Evolutionary conservation across 2,888 invertebrate species (phyloP).

Genomic region (Phyto melanocephala): DNA sequence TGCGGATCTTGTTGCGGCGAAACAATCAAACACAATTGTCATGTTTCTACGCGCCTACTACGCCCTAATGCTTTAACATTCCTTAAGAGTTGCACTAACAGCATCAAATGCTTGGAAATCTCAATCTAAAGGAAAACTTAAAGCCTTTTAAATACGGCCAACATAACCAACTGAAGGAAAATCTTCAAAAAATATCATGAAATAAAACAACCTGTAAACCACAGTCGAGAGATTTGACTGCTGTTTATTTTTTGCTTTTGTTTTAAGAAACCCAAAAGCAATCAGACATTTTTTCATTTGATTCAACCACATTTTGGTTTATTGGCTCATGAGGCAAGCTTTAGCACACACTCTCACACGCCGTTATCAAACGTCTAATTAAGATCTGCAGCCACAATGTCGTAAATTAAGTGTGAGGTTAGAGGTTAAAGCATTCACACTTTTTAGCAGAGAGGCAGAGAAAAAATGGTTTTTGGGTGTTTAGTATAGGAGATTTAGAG

Average conservation of each 20-base stretch:
- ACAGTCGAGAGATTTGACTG: constrained; percentile 53
- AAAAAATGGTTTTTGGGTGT: constrained; percentile 21
- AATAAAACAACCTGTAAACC: constrained; percentile 42
- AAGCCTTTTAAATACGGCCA: constrained; percentile 40
- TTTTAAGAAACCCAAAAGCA: not conserved
- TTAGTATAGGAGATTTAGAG: constrained; percentile 11
- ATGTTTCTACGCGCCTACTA: constrained; percentile 64
- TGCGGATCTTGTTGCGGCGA: not conserved
- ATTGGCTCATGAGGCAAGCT: constrained; percentile 20
- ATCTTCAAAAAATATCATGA: not conserved
- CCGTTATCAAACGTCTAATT: constrained; percentile 68
- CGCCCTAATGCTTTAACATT: constrained; percentile 56
- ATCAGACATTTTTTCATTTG: constrained; percentile 16
- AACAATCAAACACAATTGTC: constrained; percentile 54
- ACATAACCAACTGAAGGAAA: not conserved
- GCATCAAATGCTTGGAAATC: constrained; percentile 48
- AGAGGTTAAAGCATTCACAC: constrained; percentile 68
- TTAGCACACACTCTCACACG: constrained; percentile 56
- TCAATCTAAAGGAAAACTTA: constrained; percentile 27
- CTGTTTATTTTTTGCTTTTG: not conserved
- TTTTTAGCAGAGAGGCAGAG: constrained; percentile 8
- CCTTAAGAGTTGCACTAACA: constrained; percentile 15
- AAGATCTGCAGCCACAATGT: constrained; percentile 68
- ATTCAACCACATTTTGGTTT: constrained; percentile 7
- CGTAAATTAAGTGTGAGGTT: constrained; percentile 69